phyloP scores from a whole-genome alignment of 37 sponge, comb jelly and placozoan species.

The Spongilla lacustris region DNA sequence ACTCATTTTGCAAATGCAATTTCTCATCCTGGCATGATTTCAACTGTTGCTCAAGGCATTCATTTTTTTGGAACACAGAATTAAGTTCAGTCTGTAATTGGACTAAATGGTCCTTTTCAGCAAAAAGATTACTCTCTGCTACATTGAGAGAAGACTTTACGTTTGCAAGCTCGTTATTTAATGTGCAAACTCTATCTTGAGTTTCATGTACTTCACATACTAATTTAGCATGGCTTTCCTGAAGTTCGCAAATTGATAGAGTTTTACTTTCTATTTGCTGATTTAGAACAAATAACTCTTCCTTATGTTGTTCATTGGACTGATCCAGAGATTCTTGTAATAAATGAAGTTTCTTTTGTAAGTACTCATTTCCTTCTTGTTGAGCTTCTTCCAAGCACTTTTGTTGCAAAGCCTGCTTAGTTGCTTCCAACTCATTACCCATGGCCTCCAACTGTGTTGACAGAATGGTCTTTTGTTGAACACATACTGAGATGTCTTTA shows the following conservation, averaged over 20 bases:
- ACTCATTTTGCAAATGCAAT: neutral
- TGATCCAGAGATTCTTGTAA: neutral
- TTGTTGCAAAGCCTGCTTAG: neutral
- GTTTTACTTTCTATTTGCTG: neutral
- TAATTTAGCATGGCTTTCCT: neutral
- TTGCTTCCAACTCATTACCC: neutral
- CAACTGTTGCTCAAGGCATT: neutral
- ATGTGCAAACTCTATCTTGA: neutral
- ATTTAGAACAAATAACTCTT: no score
- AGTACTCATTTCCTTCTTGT: neutral
- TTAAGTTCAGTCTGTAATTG: neutral
- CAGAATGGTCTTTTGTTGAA: neutral
- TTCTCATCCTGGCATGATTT: conserved; percentile 10
- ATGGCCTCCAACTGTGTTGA: neutral
- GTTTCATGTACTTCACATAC: neutral
- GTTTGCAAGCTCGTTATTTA: neutral
- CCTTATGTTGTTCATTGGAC: neutral
- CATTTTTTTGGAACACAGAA: neutral
- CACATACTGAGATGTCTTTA: neutral
- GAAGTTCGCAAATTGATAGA: neutral
- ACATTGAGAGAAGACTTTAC: neutral
- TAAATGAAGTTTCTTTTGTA: neutral
- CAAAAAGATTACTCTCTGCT: neutral
- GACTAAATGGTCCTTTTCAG: neutral
- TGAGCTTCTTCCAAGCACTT: neutral